These are phyloP conservation scores for Gopherus flavomarginatus DNA, from an alignment of 2,113 vertebrate species.

Conservation along the genomic window DNA sequence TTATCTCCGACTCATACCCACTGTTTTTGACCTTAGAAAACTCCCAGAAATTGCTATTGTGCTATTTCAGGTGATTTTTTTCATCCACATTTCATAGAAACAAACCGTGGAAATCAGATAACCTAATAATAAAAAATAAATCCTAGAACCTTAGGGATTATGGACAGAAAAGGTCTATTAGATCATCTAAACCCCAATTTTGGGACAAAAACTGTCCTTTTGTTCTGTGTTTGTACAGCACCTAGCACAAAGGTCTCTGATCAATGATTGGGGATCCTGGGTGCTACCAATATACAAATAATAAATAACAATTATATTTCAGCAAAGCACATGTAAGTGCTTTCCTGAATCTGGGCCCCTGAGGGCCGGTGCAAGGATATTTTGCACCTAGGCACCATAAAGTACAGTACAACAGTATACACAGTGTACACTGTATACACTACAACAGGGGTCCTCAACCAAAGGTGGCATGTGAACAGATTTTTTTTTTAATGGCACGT, in stretches of 20 bases:
- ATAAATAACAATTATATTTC: neutral
- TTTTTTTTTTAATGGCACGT: too few relatives aligned
- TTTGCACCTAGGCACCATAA: too few relatives aligned
- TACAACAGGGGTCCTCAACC: too few relatives aligned
- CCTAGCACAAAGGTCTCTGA: neutral
- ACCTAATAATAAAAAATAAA: neutral
- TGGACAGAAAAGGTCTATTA: neutral
- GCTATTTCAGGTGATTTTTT: too few relatives aligned
- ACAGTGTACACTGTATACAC: too few relatives aligned
- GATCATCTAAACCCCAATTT: neutral
- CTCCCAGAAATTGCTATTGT: neutral
- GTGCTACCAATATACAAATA: neutral
- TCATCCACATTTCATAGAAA: neutral
- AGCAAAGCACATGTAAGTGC: neutral
- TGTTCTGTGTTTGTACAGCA: neutral
- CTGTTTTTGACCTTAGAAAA: neutral
- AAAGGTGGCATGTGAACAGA: too few relatives aligned
- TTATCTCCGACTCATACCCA: too few relatives aligned
- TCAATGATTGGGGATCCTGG: neutral
- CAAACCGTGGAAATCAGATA: neutral
- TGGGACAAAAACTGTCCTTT: neutral
- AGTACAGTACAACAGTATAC: too few relatives aligned
- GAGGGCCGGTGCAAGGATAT: too few relatives aligned
- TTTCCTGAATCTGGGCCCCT: neutral
- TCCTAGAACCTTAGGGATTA: fast-evolving